Conservation (phyloP, 2,113 vertebrate genomes). For the Camelus bactrianus region DNA sequence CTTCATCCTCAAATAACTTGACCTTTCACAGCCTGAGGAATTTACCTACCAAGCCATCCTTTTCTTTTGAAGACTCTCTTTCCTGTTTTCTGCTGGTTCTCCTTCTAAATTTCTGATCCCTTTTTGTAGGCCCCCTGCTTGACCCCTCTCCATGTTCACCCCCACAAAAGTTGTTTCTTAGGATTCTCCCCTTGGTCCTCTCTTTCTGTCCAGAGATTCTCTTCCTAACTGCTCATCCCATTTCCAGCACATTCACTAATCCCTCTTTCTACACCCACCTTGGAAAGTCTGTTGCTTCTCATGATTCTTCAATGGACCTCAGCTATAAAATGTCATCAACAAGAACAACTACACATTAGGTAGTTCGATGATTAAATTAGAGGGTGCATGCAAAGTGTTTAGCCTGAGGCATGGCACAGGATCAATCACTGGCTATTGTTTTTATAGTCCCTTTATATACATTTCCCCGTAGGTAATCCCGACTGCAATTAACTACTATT, state of each 20-base stretch:
- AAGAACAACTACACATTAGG: not conserved
- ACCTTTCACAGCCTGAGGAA: conserved; percentile 57
- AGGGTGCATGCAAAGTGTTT: not conserved
- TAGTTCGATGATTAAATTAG: not conserved
- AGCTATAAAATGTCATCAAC: not conserved
- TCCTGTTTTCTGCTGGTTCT: conserved; percentile 29
- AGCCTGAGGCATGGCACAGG: no score
- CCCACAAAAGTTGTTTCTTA: not conserved
- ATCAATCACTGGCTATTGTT: not conserved
- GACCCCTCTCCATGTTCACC: not conserved
- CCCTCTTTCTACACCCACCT: not conserved
- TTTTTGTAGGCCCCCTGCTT: not conserved
- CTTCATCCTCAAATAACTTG: conserved; percentile 71
- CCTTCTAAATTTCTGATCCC: conserved; percentile 41
- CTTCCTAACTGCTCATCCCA: not conserved
- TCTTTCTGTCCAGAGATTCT: not conserved
- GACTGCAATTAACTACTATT: not conserved
- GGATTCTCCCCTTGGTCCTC: not conserved
- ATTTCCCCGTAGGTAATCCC: not conserved
- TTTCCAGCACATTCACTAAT: not conserved
- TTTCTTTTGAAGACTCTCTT: conserved; percentile 56
- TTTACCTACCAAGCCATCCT: conserved; percentile 46
- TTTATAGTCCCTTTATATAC: not conserved
- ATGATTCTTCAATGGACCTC: not conserved
- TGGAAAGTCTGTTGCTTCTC: not conserved